Evolutionary conservation across 1,140 invertebrate genomes (phyloP), one percentile per base, ranked within the genome.

Genomic region (Whitmania pigra): DNA sequence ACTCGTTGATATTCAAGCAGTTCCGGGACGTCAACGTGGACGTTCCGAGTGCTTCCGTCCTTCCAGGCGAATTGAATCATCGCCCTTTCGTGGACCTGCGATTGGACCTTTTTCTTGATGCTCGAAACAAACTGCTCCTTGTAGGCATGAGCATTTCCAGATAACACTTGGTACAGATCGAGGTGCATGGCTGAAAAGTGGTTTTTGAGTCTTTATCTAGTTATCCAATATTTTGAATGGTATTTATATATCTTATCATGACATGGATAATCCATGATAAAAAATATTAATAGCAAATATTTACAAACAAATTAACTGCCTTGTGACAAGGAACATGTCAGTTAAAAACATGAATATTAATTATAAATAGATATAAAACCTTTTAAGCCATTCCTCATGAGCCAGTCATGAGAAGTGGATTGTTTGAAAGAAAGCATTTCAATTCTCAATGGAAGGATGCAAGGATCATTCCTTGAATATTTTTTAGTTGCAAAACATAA

Each of bases 1-100:
- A 80, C 78, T 75, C 82, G 82, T 77, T 83, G 82, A 75, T 82
- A 83, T 71, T 83, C 81, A 79, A 82, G 82, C 60, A 83, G 73
- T 72, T 79, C 76, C 0, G 79, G 77, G 78, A 83, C 78, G 73
- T 83, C 80, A 20, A 82, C 81, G 72, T 83, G 82, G 49, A 83
- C 77, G 74, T 83, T 83, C 74, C 79, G 82, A 36, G 78, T 74
- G 18, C 81, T 78, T 7, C 82, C 82, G 77, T 83, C 82, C 76
- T 80, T 78, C 82, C 82, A 83, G 20, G 78, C 71, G 71, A 83
- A 82, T 77, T 82, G 81, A 13, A 79, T 78, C 81, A 83, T 82
- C 20, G 80, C 80, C 78, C 79, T 80, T 78, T 81, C 80, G 77
- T 82, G 78, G n/a, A 83, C 81, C 75, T 81, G 80, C n/a, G 82